A percentile compares a stretch with the other conserved stretches of the same genome.
Conservation (phyloP, 1,140 invertebrate genomes). For the Battus philenor region DNA sequence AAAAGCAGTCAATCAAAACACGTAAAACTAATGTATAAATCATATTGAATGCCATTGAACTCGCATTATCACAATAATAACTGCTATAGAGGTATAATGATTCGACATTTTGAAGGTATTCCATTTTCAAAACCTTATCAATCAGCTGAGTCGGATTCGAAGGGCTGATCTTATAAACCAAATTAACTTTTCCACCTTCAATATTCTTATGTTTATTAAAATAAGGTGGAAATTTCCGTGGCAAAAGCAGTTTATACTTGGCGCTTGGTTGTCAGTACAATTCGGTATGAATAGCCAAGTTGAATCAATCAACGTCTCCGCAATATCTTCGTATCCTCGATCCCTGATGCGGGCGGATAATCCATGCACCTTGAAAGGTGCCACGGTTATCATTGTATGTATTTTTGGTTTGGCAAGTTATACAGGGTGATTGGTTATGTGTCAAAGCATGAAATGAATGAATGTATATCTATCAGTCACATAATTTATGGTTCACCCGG, state of each 20-base stretch:
- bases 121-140: slow-evolving; percentile 20
- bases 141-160: slow-evolving; percentile 25
- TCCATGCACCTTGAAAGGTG: slow-evolving; percentile 18
- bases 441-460: no score
- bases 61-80: not conserved
- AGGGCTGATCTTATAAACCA: slow-evolving; percentile 20
- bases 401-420: no score
- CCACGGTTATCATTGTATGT: slow-evolving; percentile 1
- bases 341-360: slow-evolving; percentile 26
- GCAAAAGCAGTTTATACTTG: not conserved
- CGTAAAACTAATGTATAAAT: no score
- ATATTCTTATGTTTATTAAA: slow-evolving; percentile 4
- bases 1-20: no score
- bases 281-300: slow-evolving; percentile 26
- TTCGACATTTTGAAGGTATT: slow-evolving; percentile 17
- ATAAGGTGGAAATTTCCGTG: no score
- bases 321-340: slow-evolving; percentile 20
- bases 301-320: slow-evolving; percentile 46
- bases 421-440: no score
- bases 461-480: no score
- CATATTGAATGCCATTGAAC: no score
- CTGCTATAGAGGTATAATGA: slow-evolving; percentile 2
- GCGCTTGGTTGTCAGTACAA: slow-evolving; percentile 23
- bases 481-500: no score
- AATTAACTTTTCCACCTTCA: not conserved